Evolutionary conservation across 92 coral and sea anemone genomes (phyloP), one percentile per base, ranked within the genome.

Genomic region (Paragorgia papillata): DNA sequence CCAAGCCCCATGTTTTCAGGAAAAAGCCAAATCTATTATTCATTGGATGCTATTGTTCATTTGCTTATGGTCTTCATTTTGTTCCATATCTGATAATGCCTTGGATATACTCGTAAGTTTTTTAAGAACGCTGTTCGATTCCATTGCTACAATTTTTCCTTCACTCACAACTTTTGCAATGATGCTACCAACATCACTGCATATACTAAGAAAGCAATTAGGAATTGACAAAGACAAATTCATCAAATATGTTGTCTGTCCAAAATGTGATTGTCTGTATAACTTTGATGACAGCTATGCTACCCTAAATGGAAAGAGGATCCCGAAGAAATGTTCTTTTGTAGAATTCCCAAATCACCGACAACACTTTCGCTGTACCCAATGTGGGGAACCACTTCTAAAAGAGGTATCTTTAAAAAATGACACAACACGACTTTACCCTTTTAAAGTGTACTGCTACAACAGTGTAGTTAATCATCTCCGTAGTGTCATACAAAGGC

Each of bases 81-180:
- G 91, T 75, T 71, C 81, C 10, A 80, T 88, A 60, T 84, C 91
- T 44, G 91, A 88, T 64, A 84, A 88, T 84, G 91, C 91, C 19
- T 67, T 80, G 73, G 86, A 84, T 60, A 63, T 84, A 14, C 81
- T 88, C 50, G 74, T 84, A 0, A 48, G 56, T 18, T 83, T 83
- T 33, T 49, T 83, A 22, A 63, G 71, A 63, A 73, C 80, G 2
- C 34, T 87, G 18, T 58, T 87, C 31, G 85, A 83, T 25, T 83
- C 79, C 0, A n/a, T 83, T 27, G 88, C 66, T 13, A 69, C 71
- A 26, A 34, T 83, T 43, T 32, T 83, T 35, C 84, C 87, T 10
- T 48, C n/a, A 50, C 71, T 81, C 41, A 62, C 87, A 50, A 73
- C 59, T 24, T 32, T 77, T 55, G 88, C 82, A 24, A 13, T 56